Conservation (phyloP, 2,888 invertebrate genomes). For the Linhomoeus sp. region DNA sequence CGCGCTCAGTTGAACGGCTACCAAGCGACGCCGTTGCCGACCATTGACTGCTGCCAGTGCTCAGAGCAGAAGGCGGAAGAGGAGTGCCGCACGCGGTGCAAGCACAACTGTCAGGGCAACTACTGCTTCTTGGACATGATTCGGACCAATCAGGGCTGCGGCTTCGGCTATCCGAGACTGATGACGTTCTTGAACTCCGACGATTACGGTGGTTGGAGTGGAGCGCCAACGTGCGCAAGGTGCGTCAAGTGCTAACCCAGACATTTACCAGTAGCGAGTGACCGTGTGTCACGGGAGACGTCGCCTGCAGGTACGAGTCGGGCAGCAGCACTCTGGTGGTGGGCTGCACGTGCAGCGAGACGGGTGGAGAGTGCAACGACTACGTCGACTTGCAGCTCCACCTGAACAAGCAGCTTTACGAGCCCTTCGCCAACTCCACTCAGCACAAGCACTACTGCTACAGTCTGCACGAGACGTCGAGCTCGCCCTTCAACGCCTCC, state of each 20-base stretch:
- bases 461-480: constrained; percentile 15
- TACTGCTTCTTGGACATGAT: constrained; percentile 25
- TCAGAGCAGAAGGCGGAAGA: constrained; percentile 15
- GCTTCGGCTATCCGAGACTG: constrained; percentile 19
- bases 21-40: constrained; percentile 16
- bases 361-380: constrained; percentile 21
- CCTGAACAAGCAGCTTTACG: constrained; percentile 10
- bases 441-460: constrained; percentile 16
- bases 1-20: constrained; percentile 15
- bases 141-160: constrained; percentile 24
- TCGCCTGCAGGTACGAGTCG: constrained; percentile 16
- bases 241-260: too few relatives aligned
- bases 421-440: too few relatives aligned
- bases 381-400: too few relatives aligned
- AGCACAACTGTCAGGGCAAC: constrained; percentile 19
- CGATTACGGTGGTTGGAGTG: constrained; percentile 17
- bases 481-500: constrained; percentile 17
- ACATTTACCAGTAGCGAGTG: too few relatives aligned
- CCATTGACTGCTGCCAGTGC: constrained; percentile 23
- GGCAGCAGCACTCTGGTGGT: constrained; percentile 16
- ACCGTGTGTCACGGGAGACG: too few relatives aligned
- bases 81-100: constrained; percentile 7
- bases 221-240: constrained; percentile 19
- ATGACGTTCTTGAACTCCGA: constrained; percentile 19
- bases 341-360: constrained; percentile 22